Base-by-base conservation (phyloP, 2,113 vertebrate genomes). In the Corythoichthys haematopterus region DNA sequence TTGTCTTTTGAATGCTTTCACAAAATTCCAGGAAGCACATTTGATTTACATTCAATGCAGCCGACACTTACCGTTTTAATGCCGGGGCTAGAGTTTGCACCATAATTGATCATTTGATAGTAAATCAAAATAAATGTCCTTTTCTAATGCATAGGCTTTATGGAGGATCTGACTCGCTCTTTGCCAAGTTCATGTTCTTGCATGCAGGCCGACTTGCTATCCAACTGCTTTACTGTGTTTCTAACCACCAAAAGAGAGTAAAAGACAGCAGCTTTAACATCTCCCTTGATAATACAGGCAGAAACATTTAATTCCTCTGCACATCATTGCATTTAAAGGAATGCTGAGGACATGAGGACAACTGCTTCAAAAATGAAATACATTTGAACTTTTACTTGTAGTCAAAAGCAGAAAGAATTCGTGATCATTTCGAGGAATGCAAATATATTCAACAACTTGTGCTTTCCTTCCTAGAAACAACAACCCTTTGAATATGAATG, bases 21-120 rank as follows among this genome's bases (percentile, higher is more conserved):
- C 33, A 36, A 13, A 14, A 13, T 57, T 36, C 55, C 55, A 57
- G 55, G 15, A 35, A 36, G 4, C 43, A 37, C 10, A 46, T 47
- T 62, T 59, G 35, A 9, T 65, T 20, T 59, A 15, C 57, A 66
- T 69, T 73, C 55, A 51, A 52, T 50, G 1, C 36, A 38, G 6
- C 38, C 28, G 10, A 46, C 38, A 53, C 11, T 60, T 14, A 46
- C 20, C 15, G 13, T 46, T 20, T 5, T 52, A 7, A 46, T 67
- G 11, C 12, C 6, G 33, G 55, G 33, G 55, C 5, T 6, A 57
- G 28, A 36, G 20, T 63, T 38, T 51, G 53, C 59, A 13, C 46
- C 40, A 50, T 16, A 46, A 59, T 10, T 33, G 15, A 65, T 40
- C 16, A 46, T 52, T 61, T 55, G 10, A 43, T 45, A 2, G 4